These are phyloP conservation scores for Drosophila kambysellisi DNA, from an alignment of 2,888 invertebrate species.

Conservation along the genomic window DNA sequence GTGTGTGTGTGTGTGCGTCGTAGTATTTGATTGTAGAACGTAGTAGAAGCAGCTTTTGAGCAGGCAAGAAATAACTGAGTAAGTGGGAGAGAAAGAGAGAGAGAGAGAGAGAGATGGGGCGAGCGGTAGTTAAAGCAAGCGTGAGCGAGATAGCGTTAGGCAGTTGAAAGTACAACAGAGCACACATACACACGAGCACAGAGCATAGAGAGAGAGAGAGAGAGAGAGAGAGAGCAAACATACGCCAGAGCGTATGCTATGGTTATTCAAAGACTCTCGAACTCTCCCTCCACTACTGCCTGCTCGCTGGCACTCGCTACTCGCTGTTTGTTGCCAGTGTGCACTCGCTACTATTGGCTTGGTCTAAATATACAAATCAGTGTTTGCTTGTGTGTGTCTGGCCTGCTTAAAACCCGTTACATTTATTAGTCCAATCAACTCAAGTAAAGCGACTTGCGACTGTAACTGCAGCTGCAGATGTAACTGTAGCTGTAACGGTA, in stretches of 20 bases:
- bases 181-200: neutral
- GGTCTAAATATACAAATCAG: neutral
- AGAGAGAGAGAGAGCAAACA: conserved; percentile 16
- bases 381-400: neutral
- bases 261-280: conserved; percentile 5
- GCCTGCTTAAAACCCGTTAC: neutral
- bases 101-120: neutral
- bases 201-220: neutral
- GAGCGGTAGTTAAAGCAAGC: neutral
- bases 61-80: conserved; percentile 5
- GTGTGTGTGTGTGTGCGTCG: conserved; percentile 52
- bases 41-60: conserved; percentile 59
- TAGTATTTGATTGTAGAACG: conserved; percentile 80
- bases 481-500: too few relatives aligned
- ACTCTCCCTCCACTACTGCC: neutral
- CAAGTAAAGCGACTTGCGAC: neutral
- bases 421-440: conserved; percentile 2
- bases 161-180: neutral
- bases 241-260: conserved; percentile 42
- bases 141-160: neutral
- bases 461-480: neutral
- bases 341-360: conserved; percentile 19
- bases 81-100: neutral
- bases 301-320: conserved; percentile 26
- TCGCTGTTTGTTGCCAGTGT: conserved; percentile 17